phyloP scores from a whole-genome alignment of 2,888 invertebrate species.

The Cerastoderma edule region DNA sequence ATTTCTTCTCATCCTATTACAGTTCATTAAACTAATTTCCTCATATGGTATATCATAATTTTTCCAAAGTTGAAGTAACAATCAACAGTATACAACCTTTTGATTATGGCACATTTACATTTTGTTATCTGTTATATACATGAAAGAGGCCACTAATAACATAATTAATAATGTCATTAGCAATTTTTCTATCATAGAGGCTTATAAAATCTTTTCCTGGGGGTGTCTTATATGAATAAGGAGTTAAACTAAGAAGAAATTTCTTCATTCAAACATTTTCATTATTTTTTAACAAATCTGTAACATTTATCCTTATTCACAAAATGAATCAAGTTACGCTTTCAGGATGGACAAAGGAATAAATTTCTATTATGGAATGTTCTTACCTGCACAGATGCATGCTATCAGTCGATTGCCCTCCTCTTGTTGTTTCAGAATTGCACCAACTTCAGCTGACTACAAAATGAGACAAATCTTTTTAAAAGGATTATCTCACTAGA shows the following conservation, averaged over 20 bases:
- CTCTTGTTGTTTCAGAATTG: slow-evolving; percentile 92
- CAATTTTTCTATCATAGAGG: no score
- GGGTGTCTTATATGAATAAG: background rate
- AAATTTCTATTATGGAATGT: background rate
- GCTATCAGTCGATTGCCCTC: slow-evolving; percentile 90
- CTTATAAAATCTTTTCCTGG: background rate
- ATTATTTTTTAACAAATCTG: no score
- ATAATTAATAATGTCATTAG: no score
- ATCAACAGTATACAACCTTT: no score
- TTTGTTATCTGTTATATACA: no score
- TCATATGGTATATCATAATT: no score
- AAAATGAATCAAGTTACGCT: background rate
- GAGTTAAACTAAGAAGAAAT: background rate
- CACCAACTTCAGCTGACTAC: slow-evolving; percentile 90
- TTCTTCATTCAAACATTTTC: background rate
- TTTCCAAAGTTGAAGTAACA: no score
- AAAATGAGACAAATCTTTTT: slow-evolving; percentile 7
- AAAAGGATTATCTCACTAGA: background rate
- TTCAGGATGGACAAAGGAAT: background rate
- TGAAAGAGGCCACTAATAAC: no score
- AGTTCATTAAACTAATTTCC: no score
- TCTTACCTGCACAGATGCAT: slow-evolving; percentile 95
- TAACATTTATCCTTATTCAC: background rate
- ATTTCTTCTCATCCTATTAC: no score
- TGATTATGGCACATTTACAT: no score